Conservation (phyloP, 2,888 invertebrate genomes). For the Drosophila neotestacea region DNA sequence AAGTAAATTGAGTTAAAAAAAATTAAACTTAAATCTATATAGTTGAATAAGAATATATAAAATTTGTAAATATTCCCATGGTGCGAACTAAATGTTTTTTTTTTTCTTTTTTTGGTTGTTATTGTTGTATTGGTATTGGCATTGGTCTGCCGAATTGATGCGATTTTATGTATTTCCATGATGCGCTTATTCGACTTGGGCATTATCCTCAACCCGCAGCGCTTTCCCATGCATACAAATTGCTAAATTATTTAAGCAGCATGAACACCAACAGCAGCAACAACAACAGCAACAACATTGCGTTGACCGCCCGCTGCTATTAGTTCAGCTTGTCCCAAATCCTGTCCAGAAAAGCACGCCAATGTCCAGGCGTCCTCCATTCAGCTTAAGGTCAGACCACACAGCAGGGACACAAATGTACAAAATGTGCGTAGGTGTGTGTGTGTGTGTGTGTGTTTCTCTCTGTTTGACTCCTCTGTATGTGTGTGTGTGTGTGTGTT, state of each 20-base stretch:
- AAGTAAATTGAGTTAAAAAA: no score
- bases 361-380: conserved; percentile 32
- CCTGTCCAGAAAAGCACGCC: conserved; percentile 52
- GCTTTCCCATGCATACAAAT: conserved; percentile 80
- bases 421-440: conserved; percentile 28
- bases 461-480: not conserved
- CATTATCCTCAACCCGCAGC: conserved; percentile 70
- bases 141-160: conserved; percentile 62
- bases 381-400: conserved; percentile 61
- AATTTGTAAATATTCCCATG: no score
- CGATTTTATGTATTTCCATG: conserved; percentile 77
- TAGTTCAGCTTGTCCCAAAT: conserved; percentile 58
- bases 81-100: conserved; percentile 7
- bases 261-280: conserved; percentile 22
- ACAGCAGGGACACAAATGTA: conserved; percentile 54
- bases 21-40: no score
- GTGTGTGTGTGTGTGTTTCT: conserved; percentile 13
- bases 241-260: conserved; percentile 79
- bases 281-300: conserved; percentile 2
- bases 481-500: conserved; percentile 30
- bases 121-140: conserved; percentile 11
- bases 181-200: conserved; percentile 77
- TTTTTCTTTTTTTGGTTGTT: conserved; percentile 13
- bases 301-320: conserved; percentile 54
- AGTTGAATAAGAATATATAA: no score